These are phyloP conservation scores for Meloidogyne chitwoodi DNA, from an alignment of 1,140 invertebrate genomes.

Conservation along the genomic window DNA sequence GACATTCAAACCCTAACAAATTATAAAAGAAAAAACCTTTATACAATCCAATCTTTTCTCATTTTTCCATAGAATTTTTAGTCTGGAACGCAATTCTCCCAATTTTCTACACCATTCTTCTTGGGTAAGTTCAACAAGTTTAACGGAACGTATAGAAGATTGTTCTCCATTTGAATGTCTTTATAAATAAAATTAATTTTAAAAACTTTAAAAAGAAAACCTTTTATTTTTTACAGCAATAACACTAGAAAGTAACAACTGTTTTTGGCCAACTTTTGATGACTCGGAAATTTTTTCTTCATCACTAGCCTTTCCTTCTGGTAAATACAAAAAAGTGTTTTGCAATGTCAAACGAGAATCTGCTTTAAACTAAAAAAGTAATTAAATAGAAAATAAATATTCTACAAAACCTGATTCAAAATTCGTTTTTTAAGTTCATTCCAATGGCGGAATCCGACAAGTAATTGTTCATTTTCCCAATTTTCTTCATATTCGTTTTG, in stretches of 20 bases:
- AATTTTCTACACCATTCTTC: constrained; percentile 27
- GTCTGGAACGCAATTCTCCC: constrained; percentile 26
- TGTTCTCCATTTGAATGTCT: constrained; percentile 1
- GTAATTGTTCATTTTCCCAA: constrained; percentile 14
- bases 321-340: neutral
- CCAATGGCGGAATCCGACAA: constrained; percentile 42
- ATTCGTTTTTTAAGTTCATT: constrained; percentile 23
- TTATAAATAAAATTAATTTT: neutral
- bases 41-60: constrained; percentile 42
- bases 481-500: neutral
- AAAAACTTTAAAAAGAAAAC: neutral
- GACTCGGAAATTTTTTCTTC: neutral
- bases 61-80: constrained; percentile 26
- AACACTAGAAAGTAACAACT: neutral
- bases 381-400: neutral
- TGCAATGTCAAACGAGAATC: neutral
- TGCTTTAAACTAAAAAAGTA: neutral
- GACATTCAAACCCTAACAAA: no score
- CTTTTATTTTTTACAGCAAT: neutral
- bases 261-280: neutral
- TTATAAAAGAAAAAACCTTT: constrained; percentile 23
- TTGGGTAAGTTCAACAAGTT: constrained; percentile 32
- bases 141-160: neutral
- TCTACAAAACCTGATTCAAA: neutral
- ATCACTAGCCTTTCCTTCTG: neutral